Evolutionary conservation across 2,888 invertebrate species (phyloP).

Genomic region (Brachyopa scutellaris): DNA sequence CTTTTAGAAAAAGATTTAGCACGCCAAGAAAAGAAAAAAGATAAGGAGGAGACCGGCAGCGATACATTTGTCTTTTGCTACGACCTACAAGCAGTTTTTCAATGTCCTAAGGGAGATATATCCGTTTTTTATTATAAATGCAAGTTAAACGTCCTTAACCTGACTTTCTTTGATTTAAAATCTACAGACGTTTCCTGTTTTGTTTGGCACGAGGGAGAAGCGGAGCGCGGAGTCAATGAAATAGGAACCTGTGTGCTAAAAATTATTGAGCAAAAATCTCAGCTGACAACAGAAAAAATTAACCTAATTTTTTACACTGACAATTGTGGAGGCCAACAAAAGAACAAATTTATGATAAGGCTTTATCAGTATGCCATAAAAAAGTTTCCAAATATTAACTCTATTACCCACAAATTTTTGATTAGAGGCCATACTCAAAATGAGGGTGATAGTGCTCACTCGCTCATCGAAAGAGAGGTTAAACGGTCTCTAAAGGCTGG

Average conservation of each 20-base stretch:
- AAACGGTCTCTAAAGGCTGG: constrained; percentile 13
- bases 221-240: constrained; percentile 35
- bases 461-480: constrained; percentile 7
- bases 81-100: constrained; percentile 76
- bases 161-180: constrained; percentile 75
- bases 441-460: constrained; percentile 22
- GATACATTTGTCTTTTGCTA: constrained; percentile 74
- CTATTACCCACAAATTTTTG: constrained; percentile 1
- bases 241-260: constrained; percentile 43
- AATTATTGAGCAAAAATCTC: constrained; percentile 76
- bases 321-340: constrained; percentile 76
- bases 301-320: constrained; percentile 75
- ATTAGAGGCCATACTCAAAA: constrained; percentile 25
- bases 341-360: constrained; percentile 60
- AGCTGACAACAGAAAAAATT: constrained; percentile 63
- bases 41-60: constrained; percentile 68
- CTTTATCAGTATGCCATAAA: constrained; percentile 12
- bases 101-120: constrained; percentile 76
- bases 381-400: constrained; percentile 42
- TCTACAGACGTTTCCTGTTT: constrained; percentile 68
- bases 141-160: constrained; percentile 76
- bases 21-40: constrained; percentile 45
- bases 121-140: constrained; percentile 76
- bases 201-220: constrained; percentile 77
- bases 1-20: constrained; percentile 73